These are phyloP conservation scores for Xanthorhoe spadicearia DNA, from an alignment of 2,888 invertebrate species.

Conservation along the genomic window DNA sequence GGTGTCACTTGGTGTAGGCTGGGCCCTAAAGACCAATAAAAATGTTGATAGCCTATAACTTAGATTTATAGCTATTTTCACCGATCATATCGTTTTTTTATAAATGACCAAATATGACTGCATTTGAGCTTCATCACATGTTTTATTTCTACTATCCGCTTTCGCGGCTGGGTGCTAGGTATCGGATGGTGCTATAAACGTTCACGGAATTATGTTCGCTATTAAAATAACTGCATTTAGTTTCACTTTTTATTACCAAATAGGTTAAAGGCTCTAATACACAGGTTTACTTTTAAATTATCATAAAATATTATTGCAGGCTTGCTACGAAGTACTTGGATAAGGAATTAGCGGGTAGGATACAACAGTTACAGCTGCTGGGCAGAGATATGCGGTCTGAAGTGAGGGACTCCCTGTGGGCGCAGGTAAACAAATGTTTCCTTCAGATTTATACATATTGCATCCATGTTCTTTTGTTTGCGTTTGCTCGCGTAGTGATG, in stretches of 20 bases:
- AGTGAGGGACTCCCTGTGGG: slow-evolving; percentile 89
- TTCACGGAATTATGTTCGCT: slow-evolving; percentile 37
- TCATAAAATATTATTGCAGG: slow-evolving; percentile 63
- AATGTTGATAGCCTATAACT: slow-evolving; percentile 34
- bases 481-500: no score
- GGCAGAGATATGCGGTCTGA: slow-evolving; percentile 92
- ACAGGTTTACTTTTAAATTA: slow-evolving; percentile 3
- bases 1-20: slow-evolving; percentile 35
- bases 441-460: neutral
- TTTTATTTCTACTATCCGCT: slow-evolving; percentile 32
- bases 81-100: slow-evolving; percentile 37
- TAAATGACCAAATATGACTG: slow-evolving; percentile 40
- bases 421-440: slow-evolving; percentile 84
- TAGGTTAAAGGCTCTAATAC: slow-evolving; percentile 7
- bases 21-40: slow-evolving; percentile 39
- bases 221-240: slow-evolving; percentile 43
- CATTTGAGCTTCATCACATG: slow-evolving; percentile 28
- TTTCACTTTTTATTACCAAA: slow-evolving; percentile 43
- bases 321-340: slow-evolving; percentile 94
- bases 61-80: slow-evolving; percentile 42
- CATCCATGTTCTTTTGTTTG: no score
- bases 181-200: slow-evolving; percentile 33
- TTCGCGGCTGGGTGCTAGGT: slow-evolving; percentile 30
- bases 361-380: slow-evolving; percentile 93
- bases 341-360: slow-evolving; percentile 92